Conservation (phyloP, 2,888 invertebrate species). For the Tuberolachnus salignus region DNA sequence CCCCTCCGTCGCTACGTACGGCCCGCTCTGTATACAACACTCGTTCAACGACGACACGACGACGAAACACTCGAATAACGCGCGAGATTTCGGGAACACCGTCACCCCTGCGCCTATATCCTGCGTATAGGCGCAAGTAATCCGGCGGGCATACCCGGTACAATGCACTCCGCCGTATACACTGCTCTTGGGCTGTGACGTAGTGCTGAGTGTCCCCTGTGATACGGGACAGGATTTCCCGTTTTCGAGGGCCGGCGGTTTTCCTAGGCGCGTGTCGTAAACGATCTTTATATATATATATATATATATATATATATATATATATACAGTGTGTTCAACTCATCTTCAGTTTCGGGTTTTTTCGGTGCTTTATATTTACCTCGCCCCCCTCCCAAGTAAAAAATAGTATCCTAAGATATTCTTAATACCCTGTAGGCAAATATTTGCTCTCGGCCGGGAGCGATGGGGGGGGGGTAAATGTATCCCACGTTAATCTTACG, state of each 20-base stretch:
- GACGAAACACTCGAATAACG: constrained; percentile 13
- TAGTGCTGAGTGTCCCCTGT: background rate
- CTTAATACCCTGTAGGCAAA: too few relatives aligned
- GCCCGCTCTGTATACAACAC: background rate
- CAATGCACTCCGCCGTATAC: background rate
- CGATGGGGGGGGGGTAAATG: too few relatives aligned
- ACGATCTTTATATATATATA: too few relatives aligned
- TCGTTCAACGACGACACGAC: background rate
- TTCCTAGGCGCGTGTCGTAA: background rate
- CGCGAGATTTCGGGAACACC: constrained; percentile 7
- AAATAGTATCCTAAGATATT: too few relatives aligned
- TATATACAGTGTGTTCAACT: too few relatives aligned
- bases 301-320: too few relatives aligned
- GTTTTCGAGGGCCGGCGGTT: background rate
- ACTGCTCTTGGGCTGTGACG: background rate
- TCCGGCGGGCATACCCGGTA: background rate
- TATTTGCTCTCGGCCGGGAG: too few relatives aligned
- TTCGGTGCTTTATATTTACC: too few relatives aligned
- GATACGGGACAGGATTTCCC: constrained; percentile 4
- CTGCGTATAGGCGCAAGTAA: too few relatives aligned
- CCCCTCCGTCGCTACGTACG: background rate
- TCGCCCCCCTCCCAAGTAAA: too few relatives aligned
- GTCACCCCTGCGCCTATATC: background rate
- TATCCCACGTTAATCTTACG: too few relatives aligned
- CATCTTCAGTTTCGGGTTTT: too few relatives aligned